Evolutionary conservation across 2,888 invertebrate genomes (phyloP).

Genomic region (Maniola hyperantus): DNA sequence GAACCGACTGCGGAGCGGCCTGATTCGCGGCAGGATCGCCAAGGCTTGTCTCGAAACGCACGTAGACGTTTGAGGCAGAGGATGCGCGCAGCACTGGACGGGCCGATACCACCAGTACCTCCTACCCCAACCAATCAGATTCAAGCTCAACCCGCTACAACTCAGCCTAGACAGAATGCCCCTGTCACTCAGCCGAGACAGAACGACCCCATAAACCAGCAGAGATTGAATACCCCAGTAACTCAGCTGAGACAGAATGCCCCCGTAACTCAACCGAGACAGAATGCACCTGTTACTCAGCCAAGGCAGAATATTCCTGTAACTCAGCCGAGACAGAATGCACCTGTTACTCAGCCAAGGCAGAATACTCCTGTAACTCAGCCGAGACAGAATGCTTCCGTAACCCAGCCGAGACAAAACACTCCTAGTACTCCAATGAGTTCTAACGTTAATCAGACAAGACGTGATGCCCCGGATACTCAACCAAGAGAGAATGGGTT

Average conservation of each 20-base stretch:
- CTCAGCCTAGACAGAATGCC: not conserved
- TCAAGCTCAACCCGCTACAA: not conserved
- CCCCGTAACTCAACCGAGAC: not conserved
- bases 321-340: not conserved
- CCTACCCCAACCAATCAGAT: not conserved
- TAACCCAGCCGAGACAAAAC: not conserved
- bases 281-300: not conserved
- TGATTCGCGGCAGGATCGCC: not conserved
- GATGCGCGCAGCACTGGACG: slow-evolving; percentile 2
- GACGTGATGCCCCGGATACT: not conserved
- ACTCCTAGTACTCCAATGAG: not conserved
- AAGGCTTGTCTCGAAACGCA: not conserved
- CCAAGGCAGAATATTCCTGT: not conserved
- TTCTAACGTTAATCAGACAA: not conserved
- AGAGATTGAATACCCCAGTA: not conserved
- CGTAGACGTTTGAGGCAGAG: slow-evolving; percentile 4
- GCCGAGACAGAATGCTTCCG: not conserved
- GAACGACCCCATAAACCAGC: not conserved
- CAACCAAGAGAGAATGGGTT: slow-evolving; percentile 40
- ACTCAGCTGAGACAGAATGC: not conserved
- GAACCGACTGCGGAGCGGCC: slow-evolving; percentile 13
- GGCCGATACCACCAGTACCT: not conserved
- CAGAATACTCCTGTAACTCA: not conserved
- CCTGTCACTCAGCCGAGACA: not conserved
- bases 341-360: not conserved